Base-by-base conservation (phyloP, 2,797 vertebrate species). In the Merluccius polli region DNA sequence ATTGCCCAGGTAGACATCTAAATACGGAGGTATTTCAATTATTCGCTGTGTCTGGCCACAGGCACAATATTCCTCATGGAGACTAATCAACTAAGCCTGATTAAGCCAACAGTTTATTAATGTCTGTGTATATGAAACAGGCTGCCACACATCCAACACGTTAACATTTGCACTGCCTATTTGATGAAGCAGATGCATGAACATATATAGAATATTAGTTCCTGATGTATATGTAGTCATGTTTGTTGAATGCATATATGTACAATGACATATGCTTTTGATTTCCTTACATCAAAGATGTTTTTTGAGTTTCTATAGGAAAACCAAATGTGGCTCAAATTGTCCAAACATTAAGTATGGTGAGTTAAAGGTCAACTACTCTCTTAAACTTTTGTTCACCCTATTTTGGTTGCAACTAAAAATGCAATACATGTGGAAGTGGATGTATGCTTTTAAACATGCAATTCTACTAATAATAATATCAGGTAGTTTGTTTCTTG, bases 1-100 rank as follows among this genome's bases (percentile, higher is more conserved):
- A 91, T 92, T 92, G 87, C 82, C 76, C 87, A 92, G 91, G 91
- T 93, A 91, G 91, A 89, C 68, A 27, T 91, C 92, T 93, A 93
- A 92, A 94, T 92, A 87, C 91, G 90, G 92, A 85, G 86, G 78
- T 88, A 87, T 92, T 93, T 93, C 91, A 93, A 93, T 93, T 92
- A 91, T 82, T 81, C 74, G 78, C 83, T 87, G 81, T 89, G 86
- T 86, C 89, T 86, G 82, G 86, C 91, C 82, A 82, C 80, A 82
- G 90, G 91, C 86, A 83, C 87, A 86, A 84, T 89, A 90, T 89
- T 77, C 69, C 86, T 87, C 80, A 79, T 70, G 75, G 74, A 86
- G 84, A 85, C 79, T 88, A 87, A 91, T 90, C 88, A 89, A 83
- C 76, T 67, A 76, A 76, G 83, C 78, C 74, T 89, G 85, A 93